Evolutionary conservation across 2,113 vertebrate species (phyloP).

Genomic region (Pollachius pollachius): DNA sequence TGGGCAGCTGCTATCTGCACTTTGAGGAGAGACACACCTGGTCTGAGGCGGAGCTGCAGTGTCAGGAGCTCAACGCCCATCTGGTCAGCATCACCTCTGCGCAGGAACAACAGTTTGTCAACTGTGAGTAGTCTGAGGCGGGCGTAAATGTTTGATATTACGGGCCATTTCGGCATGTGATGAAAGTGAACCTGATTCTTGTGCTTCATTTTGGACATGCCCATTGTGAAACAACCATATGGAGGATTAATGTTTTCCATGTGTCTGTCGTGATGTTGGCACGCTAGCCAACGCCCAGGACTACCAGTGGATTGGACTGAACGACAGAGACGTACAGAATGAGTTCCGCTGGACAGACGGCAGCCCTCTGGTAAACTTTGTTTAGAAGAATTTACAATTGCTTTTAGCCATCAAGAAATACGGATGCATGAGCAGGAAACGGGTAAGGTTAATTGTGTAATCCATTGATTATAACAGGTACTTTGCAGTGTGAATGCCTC

Average conservation of each 20-base stretch:
- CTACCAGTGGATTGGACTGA: conserved; percentile 97
- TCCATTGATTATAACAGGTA: too few species aligned
- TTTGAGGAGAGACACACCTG: conserved; percentile 84
- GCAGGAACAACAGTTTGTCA: conserved; percentile 92
- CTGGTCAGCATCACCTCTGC: conserved; percentile 89
- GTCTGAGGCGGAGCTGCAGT: conserved; percentile 85
- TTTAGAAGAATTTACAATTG: neutral
- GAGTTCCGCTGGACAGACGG: conserved; percentile 93
- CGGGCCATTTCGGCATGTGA: too few species aligned
- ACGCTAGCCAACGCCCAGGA: conserved; percentile 81
- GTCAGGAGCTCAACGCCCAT: conserved; percentile 83
- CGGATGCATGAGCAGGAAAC: too few species aligned
- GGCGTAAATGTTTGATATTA: too few species aligned
- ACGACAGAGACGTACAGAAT: conserved; percentile 84
- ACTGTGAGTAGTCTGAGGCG: conserved; percentile 79
- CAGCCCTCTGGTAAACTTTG: conserved; percentile 80
- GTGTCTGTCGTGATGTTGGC: neutral
- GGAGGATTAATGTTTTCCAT: too few species aligned
- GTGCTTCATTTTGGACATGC: too few species aligned
- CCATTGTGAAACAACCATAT: too few species aligned
- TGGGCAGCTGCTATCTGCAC: conserved; percentile 89
- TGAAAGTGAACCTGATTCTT: too few species aligned
- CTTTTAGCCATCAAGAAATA: too few species aligned
- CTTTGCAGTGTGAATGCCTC: too few species aligned
- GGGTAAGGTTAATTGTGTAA: too few species aligned